phyloP scores from a whole-genome alignment of 2,797 vertebrate species.

The Capromys pilorides region DNA sequence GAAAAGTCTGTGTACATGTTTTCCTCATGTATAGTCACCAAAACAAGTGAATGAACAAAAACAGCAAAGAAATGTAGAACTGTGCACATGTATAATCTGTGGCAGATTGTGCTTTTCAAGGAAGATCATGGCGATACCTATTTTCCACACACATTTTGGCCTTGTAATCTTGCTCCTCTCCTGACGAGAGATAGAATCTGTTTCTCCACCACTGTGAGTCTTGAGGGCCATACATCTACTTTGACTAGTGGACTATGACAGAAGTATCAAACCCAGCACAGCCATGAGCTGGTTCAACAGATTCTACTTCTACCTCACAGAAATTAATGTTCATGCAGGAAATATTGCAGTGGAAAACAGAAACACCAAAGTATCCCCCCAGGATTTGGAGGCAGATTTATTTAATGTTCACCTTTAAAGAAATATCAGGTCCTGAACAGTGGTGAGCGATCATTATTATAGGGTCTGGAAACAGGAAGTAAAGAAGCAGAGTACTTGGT shows the following conservation, averaged over 20 bases:
- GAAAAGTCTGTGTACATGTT: not conserved
- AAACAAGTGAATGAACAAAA: constrained; percentile 36
- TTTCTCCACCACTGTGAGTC: not conserved
- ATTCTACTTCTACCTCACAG: not conserved
- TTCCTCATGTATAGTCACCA: not conserved
- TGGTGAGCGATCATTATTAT: not conserved
- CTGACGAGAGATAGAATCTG: not conserved
- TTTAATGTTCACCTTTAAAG: not conserved
- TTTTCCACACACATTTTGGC: not conserved
- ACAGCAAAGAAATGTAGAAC: not conserved
- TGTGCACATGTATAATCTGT: not conserved
- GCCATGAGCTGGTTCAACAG: not conserved
- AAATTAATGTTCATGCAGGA: not conserved
- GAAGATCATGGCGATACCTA: not conserved
- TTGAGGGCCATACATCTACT: not conserved
- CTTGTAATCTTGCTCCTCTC: not conserved
- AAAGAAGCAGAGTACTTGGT: not conserved
- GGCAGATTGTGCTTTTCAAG: not conserved
- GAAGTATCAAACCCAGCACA: not conserved
- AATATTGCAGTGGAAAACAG: not conserved
- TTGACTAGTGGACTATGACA: not conserved
- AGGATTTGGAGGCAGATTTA: not conserved
- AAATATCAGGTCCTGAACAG: not conserved
- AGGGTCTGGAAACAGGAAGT: not conserved
- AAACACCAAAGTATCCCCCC: not conserved